Conservation (phyloP, 2,113 vertebrate genomes). For the Mixornis gularis region DNA sequence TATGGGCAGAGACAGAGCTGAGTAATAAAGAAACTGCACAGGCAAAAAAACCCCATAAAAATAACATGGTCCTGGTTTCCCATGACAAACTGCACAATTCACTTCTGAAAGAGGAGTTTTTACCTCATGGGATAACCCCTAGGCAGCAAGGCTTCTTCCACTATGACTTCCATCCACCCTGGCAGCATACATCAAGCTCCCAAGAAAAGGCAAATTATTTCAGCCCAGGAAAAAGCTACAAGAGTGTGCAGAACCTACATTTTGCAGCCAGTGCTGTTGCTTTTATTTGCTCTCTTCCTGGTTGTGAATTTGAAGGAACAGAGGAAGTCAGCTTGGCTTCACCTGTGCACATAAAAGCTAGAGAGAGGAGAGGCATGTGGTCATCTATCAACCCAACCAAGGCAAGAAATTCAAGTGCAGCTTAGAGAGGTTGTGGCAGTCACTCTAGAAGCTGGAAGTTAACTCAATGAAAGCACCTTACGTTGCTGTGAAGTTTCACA, state of each 20-base stretch:
- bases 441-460: slow-evolving; percentile 53
- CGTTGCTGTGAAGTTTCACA: slow-evolving; percentile 9
- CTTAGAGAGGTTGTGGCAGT: slow-evolving; percentile 7
- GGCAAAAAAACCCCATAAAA: slow-evolving; percentile 13
- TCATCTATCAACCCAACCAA: neutral
- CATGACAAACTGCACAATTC: neutral
- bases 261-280: neutral
- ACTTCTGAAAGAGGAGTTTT: neutral
- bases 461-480: slow-evolving; percentile 32
- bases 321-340: neutral
- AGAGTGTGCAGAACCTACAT: neutral
- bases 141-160: slow-evolving; percentile 5
- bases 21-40: slow-evolving; percentile 37
- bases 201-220: neutral
- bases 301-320: slow-evolving; percentile 12
- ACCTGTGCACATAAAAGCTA: neutral
- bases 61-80: slow-evolving; percentile 27
- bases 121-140: neutral
- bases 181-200: neutral
- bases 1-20: slow-evolving; percentile 27
- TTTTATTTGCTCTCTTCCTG: neutral
- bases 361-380: neutral
- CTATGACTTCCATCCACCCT: neutral
- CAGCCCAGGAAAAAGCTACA: neutral
- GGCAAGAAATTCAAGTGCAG: neutral